Evolutionary conservation across 2,888 invertebrate genomes (phyloP), one percentile per base, ranked within the genome.

Genomic region (Drosophila prostipennis): DNA sequence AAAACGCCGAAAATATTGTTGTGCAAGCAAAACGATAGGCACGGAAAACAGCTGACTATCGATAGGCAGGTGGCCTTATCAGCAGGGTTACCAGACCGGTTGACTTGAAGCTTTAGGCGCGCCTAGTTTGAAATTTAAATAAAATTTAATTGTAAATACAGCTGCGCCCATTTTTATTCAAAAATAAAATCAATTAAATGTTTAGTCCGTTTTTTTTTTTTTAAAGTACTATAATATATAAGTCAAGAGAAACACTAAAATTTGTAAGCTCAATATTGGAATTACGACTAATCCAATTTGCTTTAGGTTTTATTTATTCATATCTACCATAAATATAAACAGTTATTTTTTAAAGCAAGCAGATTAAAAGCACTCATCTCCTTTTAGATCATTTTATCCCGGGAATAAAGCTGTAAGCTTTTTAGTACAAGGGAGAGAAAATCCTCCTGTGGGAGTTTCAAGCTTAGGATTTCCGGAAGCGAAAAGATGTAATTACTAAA

Each of bases 11-110:
- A 49, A 67, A 81, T n/a, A 64, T 57, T 72, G 78, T 81, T 81
- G 84, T 81, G 80, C 84, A 81, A 80, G 84, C 40, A 36, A 67
- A 39, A 58, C 29, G 46, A 46, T 46, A 46, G 6, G 1, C 14
- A 11, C 10, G 16, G 0, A 6, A 16, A 29, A 46, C 75, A 79
- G 74, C 74, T 80, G 79, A 37, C 36, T 26, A 55, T 49, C 59
- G 39, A 54, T 51, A 13, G 37, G 2, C 13, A 29, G 10, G 10
- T 4, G 14, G 0, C 0, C 8, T 32, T 10, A 11, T 2, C 19
- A 29, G 26, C n/a, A 29, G 16, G 32, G 55, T 6, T 14, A 32
- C 34, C 55, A 46, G 23, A 55, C 8, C 13, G 14, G 2, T 3
- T 36, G 4, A 13, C 2, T 10, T 6, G 1, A 10, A 45, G 45